Percentiles rank a stretch among this genome's conserved stretches.
Evolutionary conservation across 2,113 vertebrate genomes (phyloP).

Genomic region (Epinephelus moara): DNA sequence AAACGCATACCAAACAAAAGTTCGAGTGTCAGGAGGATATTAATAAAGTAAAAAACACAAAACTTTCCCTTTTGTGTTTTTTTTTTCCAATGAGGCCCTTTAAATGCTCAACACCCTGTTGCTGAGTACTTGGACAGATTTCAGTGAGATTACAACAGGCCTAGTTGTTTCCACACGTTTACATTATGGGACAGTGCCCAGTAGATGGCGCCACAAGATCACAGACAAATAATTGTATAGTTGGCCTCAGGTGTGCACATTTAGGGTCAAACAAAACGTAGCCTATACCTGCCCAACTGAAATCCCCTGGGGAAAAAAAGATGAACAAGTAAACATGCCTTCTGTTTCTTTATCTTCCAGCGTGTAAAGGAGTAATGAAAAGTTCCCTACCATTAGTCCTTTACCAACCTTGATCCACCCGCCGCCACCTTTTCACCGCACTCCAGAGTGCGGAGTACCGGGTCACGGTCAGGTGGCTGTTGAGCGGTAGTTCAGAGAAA

Average conservation of each 20-base stretch:
- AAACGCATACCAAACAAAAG: no score
- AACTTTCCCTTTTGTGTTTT: background rate
- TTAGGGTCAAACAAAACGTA: background rate
- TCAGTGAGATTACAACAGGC: background rate
- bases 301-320: background rate
- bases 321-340: background rate
- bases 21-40: no score
- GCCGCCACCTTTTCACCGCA: background rate
- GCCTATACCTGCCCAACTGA: background rate
- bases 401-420: background rate
- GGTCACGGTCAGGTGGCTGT: constrained; percentile 67
- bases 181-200: constrained; percentile 8
- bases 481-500: constrained; percentile 59
- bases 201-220: constrained; percentile 76
- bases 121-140: background rate
- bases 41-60: background rate
- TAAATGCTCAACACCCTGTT: background rate
- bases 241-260: background rate
- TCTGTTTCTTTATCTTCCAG: background rate
- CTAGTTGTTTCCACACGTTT: background rate
- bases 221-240: constrained; percentile 26
- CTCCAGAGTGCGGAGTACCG: background rate
- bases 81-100: background rate
- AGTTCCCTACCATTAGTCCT: background rate
- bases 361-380: background rate